phyloP scores from a whole-genome alignment of 2,797 vertebrate species.

The Paramormyrops hopkinsi region DNA sequence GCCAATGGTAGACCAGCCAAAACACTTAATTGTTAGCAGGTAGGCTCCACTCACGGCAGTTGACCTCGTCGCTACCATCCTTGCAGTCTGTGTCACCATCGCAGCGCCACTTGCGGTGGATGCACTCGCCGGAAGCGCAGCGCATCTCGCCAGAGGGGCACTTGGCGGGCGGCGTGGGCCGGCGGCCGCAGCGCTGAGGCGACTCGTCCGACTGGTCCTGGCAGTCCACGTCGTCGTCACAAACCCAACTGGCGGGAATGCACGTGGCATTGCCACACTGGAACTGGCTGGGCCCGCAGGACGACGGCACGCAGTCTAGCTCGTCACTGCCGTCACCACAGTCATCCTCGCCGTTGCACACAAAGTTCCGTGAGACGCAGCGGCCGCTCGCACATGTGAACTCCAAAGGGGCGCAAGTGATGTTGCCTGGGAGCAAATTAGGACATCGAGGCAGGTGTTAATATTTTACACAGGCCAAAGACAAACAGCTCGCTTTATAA shows the following conservation, averaged over 20 bases:
- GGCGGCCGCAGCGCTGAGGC: constrained; percentile 74
- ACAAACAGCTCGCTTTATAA: background rate
- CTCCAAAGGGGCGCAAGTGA: constrained; percentile 84
- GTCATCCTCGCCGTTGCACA: constrained; percentile 91
- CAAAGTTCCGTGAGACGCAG: constrained; percentile 86
- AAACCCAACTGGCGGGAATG: constrained; percentile 89
- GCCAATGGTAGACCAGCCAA: background rate
- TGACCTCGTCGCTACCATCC: constrained; percentile 88
- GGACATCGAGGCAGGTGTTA: background rate
- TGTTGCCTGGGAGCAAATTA: constrained; percentile 65
- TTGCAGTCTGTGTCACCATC: constrained; percentile 94
- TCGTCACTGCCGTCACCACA: constrained; percentile 87
- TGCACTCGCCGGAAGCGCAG: constrained; percentile 86
- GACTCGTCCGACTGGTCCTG: constrained; percentile 89
- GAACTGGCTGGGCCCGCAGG: constrained; percentile 81
- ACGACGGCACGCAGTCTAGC: constrained; percentile 73
- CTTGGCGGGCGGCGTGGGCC: constrained; percentile 68
- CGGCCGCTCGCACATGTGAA: constrained; percentile 87
- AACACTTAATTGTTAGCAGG: background rate
- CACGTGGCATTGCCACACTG: constrained; percentile 83
- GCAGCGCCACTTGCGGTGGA: constrained; percentile 92
- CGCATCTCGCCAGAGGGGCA: constrained; percentile 79
- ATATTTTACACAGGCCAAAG: background rate
- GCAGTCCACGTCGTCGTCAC: constrained; percentile 88
- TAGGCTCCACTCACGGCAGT: constrained; percentile 78